Base-by-base conservation (phyloP, 2,797 vertebrate species). In the Aeoliscus strigatus region DNA sequence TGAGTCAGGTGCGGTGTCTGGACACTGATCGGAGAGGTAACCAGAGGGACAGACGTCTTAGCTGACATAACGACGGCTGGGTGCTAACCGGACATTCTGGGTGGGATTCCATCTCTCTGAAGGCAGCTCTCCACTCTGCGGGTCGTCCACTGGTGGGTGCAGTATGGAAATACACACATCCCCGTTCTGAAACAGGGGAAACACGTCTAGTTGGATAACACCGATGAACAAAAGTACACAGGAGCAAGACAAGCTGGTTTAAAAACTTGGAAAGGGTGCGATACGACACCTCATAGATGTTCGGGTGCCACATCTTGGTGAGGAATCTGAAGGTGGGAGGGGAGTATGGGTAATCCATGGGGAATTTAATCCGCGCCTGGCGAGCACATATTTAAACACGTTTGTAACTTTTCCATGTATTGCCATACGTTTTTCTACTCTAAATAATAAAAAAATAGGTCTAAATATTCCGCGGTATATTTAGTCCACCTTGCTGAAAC, bases 231-330 rank as follows among this genome's bases (percentile, higher is more conserved):
- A 10, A 8, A 11, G 7, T 3, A 10, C 12, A 34, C 12, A 38
- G 3, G 23, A 12, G 8, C 3, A 39, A 7, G 5, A 24, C 14
- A 33, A 14, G 8, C 18, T 21, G 18, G 6, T 21, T 21, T 21
- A 21, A 21, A n/a, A n/a, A n/a, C n/a, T 21, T 21, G 3, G 3
- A 21, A 21, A 21, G 18, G 18, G 26, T 33, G 9, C 42, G 31
- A 51, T 12, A 26, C 49, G 41, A 72, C 33, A 95, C 96, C 94
- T 99, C 96, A 0, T 99, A 99, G 66, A 99, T 98, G 82, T 99
- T 99, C 18, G 96, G 96, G 75, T 99, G 96, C 96, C 96, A 99
- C 96, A 99, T 98, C 83, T 99, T 98, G 39, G 96, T 97, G 46
- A 99, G 86, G 76, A 98, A 98, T 25, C 94, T 87, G 58, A 99